Percentiles rank a stretch among this genome's conserved stretches.
phyloP scores from a whole-genome alignment of 2,797 vertebrate genomes.

The Erithacus rubecula region DNA sequence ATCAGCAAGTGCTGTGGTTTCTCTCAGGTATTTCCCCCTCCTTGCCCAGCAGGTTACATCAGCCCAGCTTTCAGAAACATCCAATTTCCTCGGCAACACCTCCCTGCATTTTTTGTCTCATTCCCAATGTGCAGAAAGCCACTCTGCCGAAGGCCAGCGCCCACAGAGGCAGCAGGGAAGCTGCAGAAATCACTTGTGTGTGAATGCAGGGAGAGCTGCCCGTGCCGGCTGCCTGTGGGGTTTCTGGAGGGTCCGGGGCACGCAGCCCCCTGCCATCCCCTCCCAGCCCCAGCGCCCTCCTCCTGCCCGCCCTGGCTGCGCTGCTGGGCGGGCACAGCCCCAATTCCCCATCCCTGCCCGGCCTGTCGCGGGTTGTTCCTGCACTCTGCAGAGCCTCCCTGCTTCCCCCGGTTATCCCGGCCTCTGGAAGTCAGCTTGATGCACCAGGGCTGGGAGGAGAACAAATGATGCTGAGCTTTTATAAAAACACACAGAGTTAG shows the following conservation, averaged over 20 bases:
- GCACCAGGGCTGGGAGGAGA: background rate
- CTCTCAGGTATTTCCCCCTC: background rate
- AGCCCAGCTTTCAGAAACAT: background rate
- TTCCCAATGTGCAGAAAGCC: rapidly evolving
- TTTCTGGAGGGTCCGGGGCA: rapidly evolving
- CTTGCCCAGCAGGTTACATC: background rate
- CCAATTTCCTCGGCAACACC: background rate
- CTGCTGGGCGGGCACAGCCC: background rate
- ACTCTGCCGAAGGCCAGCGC: rapidly evolving
- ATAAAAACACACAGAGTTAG: background rate
- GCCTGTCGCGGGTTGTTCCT: too few relatives aligned
- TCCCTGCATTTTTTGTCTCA: background rate
- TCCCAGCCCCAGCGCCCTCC: background rate
- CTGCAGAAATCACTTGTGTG: rapidly evolving
- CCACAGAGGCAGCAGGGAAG: background rate
- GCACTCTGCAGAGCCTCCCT: too few relatives aligned
- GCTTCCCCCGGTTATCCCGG: too few relatives aligned
- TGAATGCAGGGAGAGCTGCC: rapidly evolving
- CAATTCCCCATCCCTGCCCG: too few relatives aligned
- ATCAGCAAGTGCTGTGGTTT: background rate
- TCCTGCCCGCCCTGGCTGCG: background rate
- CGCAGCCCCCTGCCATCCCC: too few relatives aligned
- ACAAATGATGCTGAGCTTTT: background rate
- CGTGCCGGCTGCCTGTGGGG: rapidly evolving
- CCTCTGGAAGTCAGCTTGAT: background rate